Evolutionary conservation across 1,140 invertebrate species (phyloP), one percentile per base, ranked within the genome.

Genomic region (Solenopsis fugax): DNA sequence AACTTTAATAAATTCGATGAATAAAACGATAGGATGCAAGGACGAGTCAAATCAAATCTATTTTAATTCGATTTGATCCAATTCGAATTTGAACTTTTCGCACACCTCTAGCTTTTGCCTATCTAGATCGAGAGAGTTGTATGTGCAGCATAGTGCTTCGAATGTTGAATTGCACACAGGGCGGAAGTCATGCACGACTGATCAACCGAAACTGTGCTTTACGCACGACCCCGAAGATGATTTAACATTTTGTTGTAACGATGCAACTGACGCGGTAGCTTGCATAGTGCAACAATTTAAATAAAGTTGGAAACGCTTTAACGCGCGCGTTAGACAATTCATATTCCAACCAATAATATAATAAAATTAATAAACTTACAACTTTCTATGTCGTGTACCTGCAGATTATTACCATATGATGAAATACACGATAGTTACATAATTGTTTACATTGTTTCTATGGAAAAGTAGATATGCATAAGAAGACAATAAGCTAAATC

Each of bases 141-240:
- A 34, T 41, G 29, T 29, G 41, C 60, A 41, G 62, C 48, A 73
- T 84, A 54, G 80, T 48, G 69, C 54, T 60, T 41, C 52, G 77
- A 88, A 84, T 64, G 60, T 48, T 72, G 50, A 73, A 58, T 37
- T 34, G 48, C 18, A 18, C 76, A 37, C 76, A n/a, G 81, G 86
- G 85, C 76, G 90, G 77, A 69, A 45, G 87, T 84, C 24, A 64
- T 84, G 69, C 89, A 87, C 88, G 89, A 62, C 12, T 75, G 37
- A n/a, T 76, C 87, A 85, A 90, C 84, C 56, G 78, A 37, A 88
- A 81, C 78, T 2, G 29, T 29, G 24, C 9, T 88, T 88, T 88
- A 67, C 76, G 60, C 76, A 90, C 76, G 29, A 82, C 58, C 54
- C 76, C 54, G 24, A 67, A 77, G 56, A 80, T 85, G 69, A 82